phyloP scores from a whole-genome alignment of 2,888 invertebrate genomes.

The Eupelmus urozonus region DNA sequence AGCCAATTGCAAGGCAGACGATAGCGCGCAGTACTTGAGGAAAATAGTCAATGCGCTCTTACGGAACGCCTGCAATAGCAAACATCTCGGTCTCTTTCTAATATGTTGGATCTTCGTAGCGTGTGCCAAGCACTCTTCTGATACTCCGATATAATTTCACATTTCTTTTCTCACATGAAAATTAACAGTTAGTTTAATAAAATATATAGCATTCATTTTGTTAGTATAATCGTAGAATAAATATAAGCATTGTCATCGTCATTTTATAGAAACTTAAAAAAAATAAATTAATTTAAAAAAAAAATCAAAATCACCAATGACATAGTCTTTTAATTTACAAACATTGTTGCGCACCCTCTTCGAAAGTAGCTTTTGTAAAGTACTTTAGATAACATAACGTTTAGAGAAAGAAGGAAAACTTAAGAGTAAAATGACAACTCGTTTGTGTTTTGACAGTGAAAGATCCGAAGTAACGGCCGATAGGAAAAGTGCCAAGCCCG shows the following conservation, averaged over 20 bases:
- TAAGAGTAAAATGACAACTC: conserved; percentile 44
- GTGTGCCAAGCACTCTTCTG: conserved; percentile 46
- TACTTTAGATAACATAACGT: neutral
- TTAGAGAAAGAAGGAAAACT: neutral
- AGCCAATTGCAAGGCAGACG: conserved; percentile 20
- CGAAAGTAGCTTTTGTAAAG: neutral
- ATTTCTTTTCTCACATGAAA: neutral
- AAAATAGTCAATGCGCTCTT: conserved; percentile 41
- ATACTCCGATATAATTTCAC: conserved; percentile 2
- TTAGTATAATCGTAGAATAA: too few species aligned
- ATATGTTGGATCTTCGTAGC: conserved; percentile 56
- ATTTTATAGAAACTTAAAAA: conserved; percentile 11
- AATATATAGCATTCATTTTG: too few species aligned
- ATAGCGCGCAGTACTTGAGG: conserved; percentile 42
- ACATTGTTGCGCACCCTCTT: neutral
- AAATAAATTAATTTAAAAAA: neutral
- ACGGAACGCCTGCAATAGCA: conserved; percentile 50
- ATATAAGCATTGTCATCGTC: too few species aligned
- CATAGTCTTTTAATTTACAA: conserved; percentile 6
- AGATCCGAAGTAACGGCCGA: conserved; percentile 64
- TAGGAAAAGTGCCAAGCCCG: conserved; percentile 63
- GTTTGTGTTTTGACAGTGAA: conserved; percentile 71
- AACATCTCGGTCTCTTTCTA: conserved; percentile 56
- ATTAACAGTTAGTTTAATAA: too few species aligned
- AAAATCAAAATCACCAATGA: neutral